A percentile compares a stretch with the other conserved stretches of the same genome.
Conservation (phyloP, 2,113 vertebrate species). For the Micronycteris hirsuta region DNA sequence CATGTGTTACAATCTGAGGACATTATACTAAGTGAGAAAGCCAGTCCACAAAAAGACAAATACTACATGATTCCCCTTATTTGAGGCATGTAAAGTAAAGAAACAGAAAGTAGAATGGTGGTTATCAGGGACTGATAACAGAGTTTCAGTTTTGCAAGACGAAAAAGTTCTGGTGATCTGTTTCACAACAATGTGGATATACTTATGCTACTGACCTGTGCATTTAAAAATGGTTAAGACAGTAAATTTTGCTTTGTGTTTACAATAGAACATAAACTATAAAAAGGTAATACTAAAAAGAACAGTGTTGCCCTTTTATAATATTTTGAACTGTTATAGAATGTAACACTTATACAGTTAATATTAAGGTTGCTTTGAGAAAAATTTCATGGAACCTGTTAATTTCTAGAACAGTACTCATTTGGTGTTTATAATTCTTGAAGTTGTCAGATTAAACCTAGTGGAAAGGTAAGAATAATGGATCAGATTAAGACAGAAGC, state of each 20-base stretch:
- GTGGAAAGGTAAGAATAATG: background rate
- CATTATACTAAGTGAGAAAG: background rate
- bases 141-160: conserved; percentile 1
- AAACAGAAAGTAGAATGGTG: conserved; percentile 15
- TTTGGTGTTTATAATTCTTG: background rate
- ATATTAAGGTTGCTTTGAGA: background rate
- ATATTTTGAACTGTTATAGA: background rate
- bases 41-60: background rate
- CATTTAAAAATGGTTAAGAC: background rate
- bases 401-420: background rate
- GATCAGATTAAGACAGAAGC: background rate
- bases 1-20: background rate
- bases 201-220: background rate
- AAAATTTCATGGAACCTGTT: background rate
- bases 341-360: background rate
- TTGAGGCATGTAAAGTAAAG: background rate
- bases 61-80: background rate
- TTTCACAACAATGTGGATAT: background rate
- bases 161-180: background rate
- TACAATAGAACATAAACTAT: background rate
- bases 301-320: background rate
- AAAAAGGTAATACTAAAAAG: background rate
- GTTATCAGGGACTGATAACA: background rate
- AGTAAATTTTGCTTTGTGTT: background rate
- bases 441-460: background rate